Evolutionary conservation across 2,797 vertebrate genomes (phyloP).

Genomic region (Benthosema pterotum): DNA sequence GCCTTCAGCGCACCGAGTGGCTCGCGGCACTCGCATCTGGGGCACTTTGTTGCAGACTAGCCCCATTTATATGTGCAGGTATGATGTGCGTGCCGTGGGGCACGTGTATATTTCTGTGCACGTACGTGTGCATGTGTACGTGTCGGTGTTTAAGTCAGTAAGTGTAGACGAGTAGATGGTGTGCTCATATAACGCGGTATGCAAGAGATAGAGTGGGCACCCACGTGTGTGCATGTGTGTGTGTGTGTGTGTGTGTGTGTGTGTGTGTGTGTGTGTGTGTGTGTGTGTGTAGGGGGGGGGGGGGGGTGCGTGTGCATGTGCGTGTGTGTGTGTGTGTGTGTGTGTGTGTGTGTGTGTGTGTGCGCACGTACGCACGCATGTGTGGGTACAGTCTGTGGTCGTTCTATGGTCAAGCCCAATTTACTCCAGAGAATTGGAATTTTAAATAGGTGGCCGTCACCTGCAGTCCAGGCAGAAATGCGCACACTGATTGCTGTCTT

Average conservation of each 20-base stretch:
- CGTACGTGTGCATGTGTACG: conserved; percentile 41
- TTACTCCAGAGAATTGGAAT: conserved; percentile 49
- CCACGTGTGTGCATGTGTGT: conserved; percentile 10
- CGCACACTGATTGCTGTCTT: conserved; percentile 6
- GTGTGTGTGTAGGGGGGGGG: conserved; percentile 25
- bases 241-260: conserved; percentile 42
- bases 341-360: conserved; percentile 4
- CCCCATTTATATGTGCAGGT: conserved; percentile 51
- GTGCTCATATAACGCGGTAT: too few relatives aligned
- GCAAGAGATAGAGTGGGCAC: too few relatives aligned
- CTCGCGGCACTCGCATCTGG: conserved; percentile 48
- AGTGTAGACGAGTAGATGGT: conserved; percentile 24
- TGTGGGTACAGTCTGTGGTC: conserved; percentile 29
- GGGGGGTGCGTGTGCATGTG: conserved; percentile 26
- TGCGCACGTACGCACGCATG: conserved; percentile 9
- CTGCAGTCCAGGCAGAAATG: conserved; percentile 31
- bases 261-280: conserved; percentile 32
- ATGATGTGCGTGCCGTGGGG: conserved; percentile 27
- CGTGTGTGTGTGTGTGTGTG: conserved; percentile 14
- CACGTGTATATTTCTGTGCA: too few relatives aligned
- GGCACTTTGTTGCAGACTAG: conserved; percentile 63
- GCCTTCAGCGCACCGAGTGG: conserved; percentile 51
- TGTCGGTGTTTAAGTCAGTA: conserved; percentile 11
- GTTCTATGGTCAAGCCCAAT: conserved; percentile 47
- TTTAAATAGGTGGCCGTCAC: conserved; percentile 30